These are phyloP conservation scores for Pyxicephalus adspersus DNA, from an alignment of 2,113 vertebrate genomes.

Conservation along the genomic window DNA sequence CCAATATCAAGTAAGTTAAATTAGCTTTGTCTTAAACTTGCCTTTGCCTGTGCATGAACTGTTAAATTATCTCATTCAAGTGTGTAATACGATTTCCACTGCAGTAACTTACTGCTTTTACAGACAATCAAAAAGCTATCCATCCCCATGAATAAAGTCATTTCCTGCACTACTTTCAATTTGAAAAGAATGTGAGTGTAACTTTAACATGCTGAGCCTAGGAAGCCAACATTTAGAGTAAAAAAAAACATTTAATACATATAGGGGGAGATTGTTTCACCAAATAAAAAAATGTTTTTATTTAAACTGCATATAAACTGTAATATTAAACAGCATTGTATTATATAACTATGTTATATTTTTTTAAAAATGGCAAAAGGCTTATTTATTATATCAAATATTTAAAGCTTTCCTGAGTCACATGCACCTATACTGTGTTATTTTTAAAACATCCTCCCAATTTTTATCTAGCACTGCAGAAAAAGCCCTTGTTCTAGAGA, in stretches of 20 bases:
- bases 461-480: no score
- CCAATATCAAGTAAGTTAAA: slow-evolving; percentile 39
- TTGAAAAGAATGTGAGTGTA: slow-evolving; percentile 60
- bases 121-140: slow-evolving; percentile 56
- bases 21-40: slow-evolving; percentile 45
- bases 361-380: not conserved
- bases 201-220: slow-evolving; percentile 57
- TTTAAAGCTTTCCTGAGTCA: no score
- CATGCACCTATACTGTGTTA: no score
- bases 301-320: no score
- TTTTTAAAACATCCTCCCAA: no score
- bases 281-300: no score
- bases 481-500: no score
- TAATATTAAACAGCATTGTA: no score
- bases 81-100: slow-evolving; percentile 57
- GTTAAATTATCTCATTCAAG: slow-evolving; percentile 24
- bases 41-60: slow-evolving; percentile 53
- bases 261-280: no score
- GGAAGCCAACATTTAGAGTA: slow-evolving; percentile 8
- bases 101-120: slow-evolving; percentile 54
- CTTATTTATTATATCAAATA: no score
- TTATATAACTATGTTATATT: not conserved
- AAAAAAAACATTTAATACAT: not conserved
- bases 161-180: slow-evolving; percentile 57
- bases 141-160: slow-evolving; percentile 57